phyloP scores from a whole-genome alignment of 2,888 invertebrate genomes.

The Lepidochitona cinerea region DNA sequence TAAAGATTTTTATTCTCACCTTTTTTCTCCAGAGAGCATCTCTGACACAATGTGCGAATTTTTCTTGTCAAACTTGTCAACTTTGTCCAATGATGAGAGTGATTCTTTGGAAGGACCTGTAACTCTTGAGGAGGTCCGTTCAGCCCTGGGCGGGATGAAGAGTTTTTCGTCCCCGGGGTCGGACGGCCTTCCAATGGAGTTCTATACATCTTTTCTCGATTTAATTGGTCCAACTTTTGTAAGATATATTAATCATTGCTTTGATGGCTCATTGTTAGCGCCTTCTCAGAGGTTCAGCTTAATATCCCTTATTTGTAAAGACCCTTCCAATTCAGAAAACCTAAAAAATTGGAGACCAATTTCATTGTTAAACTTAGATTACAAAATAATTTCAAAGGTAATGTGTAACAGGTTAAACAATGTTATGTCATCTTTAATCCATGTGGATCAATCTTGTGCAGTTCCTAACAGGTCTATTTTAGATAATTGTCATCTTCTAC shows the following conservation, averaged over 20 bases:
- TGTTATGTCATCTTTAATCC: too few species aligned
- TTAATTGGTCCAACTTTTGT: too few species aligned
- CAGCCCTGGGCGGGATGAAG: not conserved
- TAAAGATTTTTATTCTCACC: too few species aligned
- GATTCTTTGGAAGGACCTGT: too few species aligned
- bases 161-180: not conserved
- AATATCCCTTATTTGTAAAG: slow-evolving; percentile 35
- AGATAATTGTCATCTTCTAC: slow-evolving; percentile 34
- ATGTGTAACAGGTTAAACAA: too few species aligned
- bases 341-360: slow-evolving; percentile 33
- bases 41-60: too few species aligned
- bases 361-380: slow-evolving; percentile 34
- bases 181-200: not conserved
- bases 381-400: too few species aligned
- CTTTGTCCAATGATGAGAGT: too few species aligned
- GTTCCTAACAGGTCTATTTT: slow-evolving; percentile 35
- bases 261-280: not conserved
- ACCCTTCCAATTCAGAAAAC: slow-evolving; percentile 18
- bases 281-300: too few species aligned
- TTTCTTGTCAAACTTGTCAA: too few species aligned
- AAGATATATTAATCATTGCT: not conserved
- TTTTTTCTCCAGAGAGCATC: too few species aligned
- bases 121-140: not conserved
- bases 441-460: too few species aligned
- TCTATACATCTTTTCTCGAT: not conserved